phyloP scores from a whole-genome alignment of 1,140 invertebrate species.

The Cherax quadricarinatus region DNA sequence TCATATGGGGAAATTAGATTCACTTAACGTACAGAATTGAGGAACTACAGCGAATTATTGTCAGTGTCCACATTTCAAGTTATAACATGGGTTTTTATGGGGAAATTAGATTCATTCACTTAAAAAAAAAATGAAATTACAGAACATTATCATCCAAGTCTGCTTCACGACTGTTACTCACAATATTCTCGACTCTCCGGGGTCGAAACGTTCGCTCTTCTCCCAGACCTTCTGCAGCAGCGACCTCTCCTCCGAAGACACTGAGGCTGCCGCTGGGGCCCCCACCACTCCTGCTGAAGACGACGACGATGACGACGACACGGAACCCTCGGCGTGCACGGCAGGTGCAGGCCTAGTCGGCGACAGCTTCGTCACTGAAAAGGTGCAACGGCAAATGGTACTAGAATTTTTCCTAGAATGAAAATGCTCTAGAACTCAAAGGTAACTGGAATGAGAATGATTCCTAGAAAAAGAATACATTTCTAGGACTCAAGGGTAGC shows the following conservation, averaged over 20 bases:
- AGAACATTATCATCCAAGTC: too few species aligned
- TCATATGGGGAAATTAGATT: too few species aligned
- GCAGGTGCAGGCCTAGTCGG: slow-evolving; percentile 67
- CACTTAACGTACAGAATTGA: too few species aligned
- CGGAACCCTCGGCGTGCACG: slow-evolving; percentile 76
- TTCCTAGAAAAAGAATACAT: too few species aligned
- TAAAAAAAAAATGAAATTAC: too few species aligned
- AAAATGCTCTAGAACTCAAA: not conserved
- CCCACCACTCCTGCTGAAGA: slow-evolving; percentile 58
- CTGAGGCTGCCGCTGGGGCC: slow-evolving; percentile 43
- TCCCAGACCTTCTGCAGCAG: slow-evolving; percentile 73
- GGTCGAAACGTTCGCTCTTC: slow-evolving; percentile 60
- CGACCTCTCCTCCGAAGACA: slow-evolving; percentile 73
- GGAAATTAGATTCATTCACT: too few species aligned
- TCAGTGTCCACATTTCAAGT: too few species aligned
- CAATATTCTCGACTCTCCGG: slow-evolving; percentile 57
- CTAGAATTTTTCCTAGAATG: slow-evolving; percentile 48
- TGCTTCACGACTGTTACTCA: slow-evolving; percentile 29
- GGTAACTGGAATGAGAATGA: too few species aligned
- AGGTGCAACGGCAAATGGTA: not conserved
- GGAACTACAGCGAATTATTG: too few species aligned
- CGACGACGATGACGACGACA: slow-evolving; percentile 76
- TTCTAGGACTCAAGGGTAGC: too few species aligned
- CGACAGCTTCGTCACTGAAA: slow-evolving; percentile 74
- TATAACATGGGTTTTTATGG: too few species aligned